Evolutionary conservation across 1,140 invertebrate species (phyloP).

Genomic region (Neelides sp.): DNA sequence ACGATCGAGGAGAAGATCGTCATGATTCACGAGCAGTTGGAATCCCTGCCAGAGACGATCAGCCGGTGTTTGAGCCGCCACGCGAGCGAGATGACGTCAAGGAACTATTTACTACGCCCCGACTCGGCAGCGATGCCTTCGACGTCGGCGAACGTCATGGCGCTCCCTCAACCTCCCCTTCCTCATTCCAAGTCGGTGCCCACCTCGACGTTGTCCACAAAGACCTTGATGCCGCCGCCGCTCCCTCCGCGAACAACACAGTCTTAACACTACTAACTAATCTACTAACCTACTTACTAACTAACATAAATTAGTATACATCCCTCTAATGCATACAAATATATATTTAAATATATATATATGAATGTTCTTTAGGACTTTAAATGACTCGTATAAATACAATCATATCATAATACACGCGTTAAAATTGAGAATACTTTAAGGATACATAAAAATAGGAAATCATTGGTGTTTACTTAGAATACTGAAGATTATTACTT

Average conservation of each 20-base stretch:
- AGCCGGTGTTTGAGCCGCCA: slow-evolving; percentile 57
- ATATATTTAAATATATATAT: no score
- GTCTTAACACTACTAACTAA: no score
- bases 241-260: slow-evolving; percentile 10
- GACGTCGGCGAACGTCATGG: background rate
- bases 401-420: no score
- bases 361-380: no score
- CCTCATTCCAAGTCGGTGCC: slow-evolving; percentile 46
- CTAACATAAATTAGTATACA: no score
- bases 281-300: no score
- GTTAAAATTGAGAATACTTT: no score
- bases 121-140: slow-evolving; percentile 44
- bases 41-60: slow-evolving; percentile 67
- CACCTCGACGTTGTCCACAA: slow-evolving; percentile 32
- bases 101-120: slow-evolving; percentile 69
- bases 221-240: slow-evolving; percentile 10
- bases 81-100: slow-evolving; percentile 50
- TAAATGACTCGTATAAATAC: no score
- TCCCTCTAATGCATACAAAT: no score
- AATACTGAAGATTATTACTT: no score
- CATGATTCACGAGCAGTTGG: slow-evolving; percentile 60
- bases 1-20: slow-evolving; percentile 76
- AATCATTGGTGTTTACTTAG: no score
- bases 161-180: slow-evolving; percentile 28
- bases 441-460: no score